Percentiles rank a stretch among this genome's conserved stretches.
phyloP scores from a whole-genome alignment of 1,140 invertebrate genomes.

The Drosophila teissieri region DNA sequence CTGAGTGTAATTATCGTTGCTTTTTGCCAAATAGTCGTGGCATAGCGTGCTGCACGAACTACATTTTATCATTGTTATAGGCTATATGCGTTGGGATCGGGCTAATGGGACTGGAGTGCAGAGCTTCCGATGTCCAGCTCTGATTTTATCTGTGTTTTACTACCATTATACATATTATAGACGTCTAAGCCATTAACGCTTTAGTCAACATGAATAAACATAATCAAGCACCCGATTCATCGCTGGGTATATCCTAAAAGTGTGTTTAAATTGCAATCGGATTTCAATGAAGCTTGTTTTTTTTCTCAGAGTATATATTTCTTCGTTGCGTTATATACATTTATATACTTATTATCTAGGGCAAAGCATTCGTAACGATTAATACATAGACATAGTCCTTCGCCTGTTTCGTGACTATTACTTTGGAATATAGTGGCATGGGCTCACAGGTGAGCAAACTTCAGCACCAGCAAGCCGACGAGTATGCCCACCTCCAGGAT shows the following conservation, averaged over 20 bases:
- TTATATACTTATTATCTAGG: constrained; percentile 17
- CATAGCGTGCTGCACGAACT: constrained; percentile 35
- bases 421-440: constrained; percentile 51
- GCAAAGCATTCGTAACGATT: constrained; percentile 16
- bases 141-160: constrained; percentile 75
- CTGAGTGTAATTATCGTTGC: constrained; percentile 48
- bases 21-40: constrained; percentile 58
- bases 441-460: constrained; percentile 56
- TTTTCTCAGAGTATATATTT: background rate
- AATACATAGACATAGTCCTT: constrained; percentile 7
- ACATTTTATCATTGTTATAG: constrained; percentile 50
- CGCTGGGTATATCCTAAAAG: constrained; percentile 25
- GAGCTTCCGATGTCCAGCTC: constrained; percentile 12
- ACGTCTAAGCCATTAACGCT: constrained; percentile 65
- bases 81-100: constrained; percentile 15
- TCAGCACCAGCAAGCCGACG: constrained; percentile 66
- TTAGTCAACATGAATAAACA: constrained; percentile 45
- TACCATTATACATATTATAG: constrained; percentile 62
- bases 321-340: constrained; percentile 6
- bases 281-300: background rate
- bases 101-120: background rate
- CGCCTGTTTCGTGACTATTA: background rate
- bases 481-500: constrained; percentile 84
- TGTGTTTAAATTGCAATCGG: background rate
- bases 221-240: constrained; percentile 52